A percentile compares a stretch with the other conserved stretches of the same genome.
These are phyloP conservation scores for Psilanteris sp. DNA, from an alignment of 1,140 invertebrate genomes.

Conservation along the genomic window DNA sequence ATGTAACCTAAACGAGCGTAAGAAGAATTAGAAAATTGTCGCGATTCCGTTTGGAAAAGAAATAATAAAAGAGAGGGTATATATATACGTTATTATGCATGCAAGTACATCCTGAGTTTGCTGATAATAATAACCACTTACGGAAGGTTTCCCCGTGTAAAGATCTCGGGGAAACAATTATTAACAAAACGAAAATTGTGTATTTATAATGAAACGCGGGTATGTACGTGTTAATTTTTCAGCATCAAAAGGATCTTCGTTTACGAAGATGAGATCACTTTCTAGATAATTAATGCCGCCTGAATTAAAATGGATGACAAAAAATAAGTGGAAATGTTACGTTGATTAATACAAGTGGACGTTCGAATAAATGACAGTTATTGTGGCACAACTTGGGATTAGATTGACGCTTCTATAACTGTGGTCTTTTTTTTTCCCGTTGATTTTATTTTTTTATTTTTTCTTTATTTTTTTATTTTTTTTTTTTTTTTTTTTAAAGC, in stretches of 20 bases:
- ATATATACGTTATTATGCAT: too few relatives aligned
- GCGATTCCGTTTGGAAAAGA: too few relatives aligned
- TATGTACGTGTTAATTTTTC: slow-evolving; percentile 1
- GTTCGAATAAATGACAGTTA: slow-evolving; percentile 34
- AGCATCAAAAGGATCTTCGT: neutral
- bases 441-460: too few relatives aligned
- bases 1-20: too few relatives aligned
- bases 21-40: too few relatives aligned
- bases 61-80: too few relatives aligned
- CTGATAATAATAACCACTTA: too few relatives aligned
- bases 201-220: neutral
- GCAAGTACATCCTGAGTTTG: too few relatives aligned
- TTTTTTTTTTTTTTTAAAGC: too few relatives aligned
- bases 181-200: slow-evolving; percentile 1
- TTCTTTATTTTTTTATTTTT: too few relatives aligned
- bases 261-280: slow-evolving; percentile 29
- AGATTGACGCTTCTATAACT: slow-evolving; percentile 40
- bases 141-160: too few relatives aligned
- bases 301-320: slow-evolving; percentile 32
- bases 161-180: neutral
- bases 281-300: slow-evolving; percentile 25
- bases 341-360: slow-evolving; percentile 32
- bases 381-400: slow-evolving; percentile 20
- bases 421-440: slow-evolving; percentile 36
- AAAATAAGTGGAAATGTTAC: slow-evolving; percentile 23